These are phyloP conservation scores for Apocheima hispidaria DNA, from an alignment of 2,888 invertebrate species.

Conservation along the genomic window DNA sequence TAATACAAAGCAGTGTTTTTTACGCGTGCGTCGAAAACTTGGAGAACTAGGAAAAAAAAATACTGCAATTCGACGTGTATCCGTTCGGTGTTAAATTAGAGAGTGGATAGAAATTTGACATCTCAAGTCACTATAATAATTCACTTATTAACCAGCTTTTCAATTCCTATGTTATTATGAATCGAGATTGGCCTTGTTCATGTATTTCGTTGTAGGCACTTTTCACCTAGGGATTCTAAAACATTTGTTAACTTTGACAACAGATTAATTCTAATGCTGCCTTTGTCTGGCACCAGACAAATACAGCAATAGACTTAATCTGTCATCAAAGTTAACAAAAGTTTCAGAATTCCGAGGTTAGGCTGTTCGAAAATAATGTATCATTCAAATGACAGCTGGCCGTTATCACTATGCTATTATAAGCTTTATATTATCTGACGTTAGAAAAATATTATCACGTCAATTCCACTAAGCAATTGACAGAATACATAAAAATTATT, in stretches of 20 bases:
- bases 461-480: slow-evolving; percentile 8
- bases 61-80: too few relatives aligned
- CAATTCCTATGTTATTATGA: neutral
- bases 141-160: neutral
- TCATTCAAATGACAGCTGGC: slow-evolving; percentile 3
- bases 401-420: neutral
- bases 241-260: too few relatives aligned
- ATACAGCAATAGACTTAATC: too few relatives aligned
- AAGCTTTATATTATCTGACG: neutral
- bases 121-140: neutral
- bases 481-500: neutral
- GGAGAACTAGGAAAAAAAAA: too few relatives aligned
- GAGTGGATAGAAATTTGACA: too few relatives aligned
- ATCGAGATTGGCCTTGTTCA: neutral
- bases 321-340: too few relatives aligned
- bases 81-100: too few relatives aligned
- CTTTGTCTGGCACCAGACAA: too few relatives aligned
- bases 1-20: too few relatives aligned
- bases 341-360: too few relatives aligned
- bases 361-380: neutral
- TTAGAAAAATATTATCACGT: slow-evolving; percentile 1
- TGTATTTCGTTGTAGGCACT: neutral
- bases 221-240: neutral
- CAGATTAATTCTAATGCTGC: too few relatives aligned
- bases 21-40: too few relatives aligned